phyloP scores from a whole-genome alignment of 1,140 invertebrate genomes.

The Cheumatopsyche charites region DNA sequence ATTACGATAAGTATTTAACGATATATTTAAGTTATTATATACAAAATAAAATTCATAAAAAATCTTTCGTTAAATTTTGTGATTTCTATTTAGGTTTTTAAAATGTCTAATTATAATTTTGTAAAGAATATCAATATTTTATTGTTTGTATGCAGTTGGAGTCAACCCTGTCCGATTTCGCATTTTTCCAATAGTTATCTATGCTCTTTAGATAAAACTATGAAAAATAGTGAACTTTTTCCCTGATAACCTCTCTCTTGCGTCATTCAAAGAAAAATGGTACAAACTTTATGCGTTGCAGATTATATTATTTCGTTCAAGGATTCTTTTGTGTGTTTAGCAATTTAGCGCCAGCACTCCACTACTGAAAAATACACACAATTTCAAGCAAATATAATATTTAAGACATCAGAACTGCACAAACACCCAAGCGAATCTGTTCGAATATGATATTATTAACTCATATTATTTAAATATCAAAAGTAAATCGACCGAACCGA shows the following conservation, averaged over 20 bases:
- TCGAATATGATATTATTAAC: too few relatives aligned
- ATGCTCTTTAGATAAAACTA: slow-evolving; percentile 43
- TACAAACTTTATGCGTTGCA: slow-evolving; percentile 21
- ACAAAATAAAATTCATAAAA: too few relatives aligned
- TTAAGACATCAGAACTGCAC: too few relatives aligned
- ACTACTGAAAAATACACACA: too few relatives aligned
- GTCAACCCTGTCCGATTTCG: slow-evolving; percentile 12
- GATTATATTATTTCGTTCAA: slow-evolving; percentile 28
- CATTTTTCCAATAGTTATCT: slow-evolving; percentile 46
- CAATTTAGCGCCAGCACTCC: slow-evolving; percentile 1
- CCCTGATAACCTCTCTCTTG: slow-evolving; percentile 44
- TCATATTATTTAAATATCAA: too few relatives aligned
- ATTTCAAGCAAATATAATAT: too few relatives aligned
- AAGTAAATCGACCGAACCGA: too few relatives aligned
- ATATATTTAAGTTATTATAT: not conserved
- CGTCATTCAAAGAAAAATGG: slow-evolving; percentile 31
- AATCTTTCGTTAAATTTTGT: too few relatives aligned
- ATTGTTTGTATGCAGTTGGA: not conserved
- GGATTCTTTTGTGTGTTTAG: slow-evolving; percentile 25
- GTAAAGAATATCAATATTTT: not conserved
- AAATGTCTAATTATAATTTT: too few relatives aligned
- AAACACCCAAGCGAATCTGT: too few relatives aligned
- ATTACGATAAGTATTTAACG: not conserved
- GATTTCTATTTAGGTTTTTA: too few relatives aligned
- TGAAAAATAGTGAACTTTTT: slow-evolving; percentile 45